Conservation (phyloP, 53 echinoderm and acorn worm species). For the Crossaster papposus region DNA sequence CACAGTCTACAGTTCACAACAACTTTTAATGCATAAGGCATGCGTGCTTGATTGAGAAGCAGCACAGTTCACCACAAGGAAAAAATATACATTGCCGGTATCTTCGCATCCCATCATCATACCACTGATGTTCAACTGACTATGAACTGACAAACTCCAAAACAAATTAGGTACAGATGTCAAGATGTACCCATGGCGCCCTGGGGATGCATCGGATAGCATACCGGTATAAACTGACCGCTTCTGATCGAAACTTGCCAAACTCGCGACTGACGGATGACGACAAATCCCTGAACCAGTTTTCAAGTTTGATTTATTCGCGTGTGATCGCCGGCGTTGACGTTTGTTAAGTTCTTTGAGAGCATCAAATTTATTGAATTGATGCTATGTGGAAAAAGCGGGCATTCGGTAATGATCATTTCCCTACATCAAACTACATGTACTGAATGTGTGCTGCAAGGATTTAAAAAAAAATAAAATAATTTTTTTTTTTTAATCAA, state of each 20-base stretch:
- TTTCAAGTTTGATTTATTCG: not conserved
- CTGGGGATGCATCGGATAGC: not conserved
- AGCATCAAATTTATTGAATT: not conserved
- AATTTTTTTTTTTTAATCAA: too few relatives aligned
- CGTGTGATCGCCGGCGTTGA: not conserved
- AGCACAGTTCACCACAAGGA: not conserved
- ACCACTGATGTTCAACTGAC: too few relatives aligned
- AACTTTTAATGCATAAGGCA: not conserved
- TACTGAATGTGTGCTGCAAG: not conserved
- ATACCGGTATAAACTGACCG: not conserved
- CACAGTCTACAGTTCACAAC: too few relatives aligned
- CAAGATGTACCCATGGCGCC: not conserved
- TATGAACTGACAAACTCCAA: not conserved
- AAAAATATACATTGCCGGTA: not conserved
- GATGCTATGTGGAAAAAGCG: not conserved
- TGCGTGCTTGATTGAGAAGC: not conserved
- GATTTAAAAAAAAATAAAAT: too few relatives aligned
- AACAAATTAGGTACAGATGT: conserved; percentile 13
- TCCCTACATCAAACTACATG: not conserved
- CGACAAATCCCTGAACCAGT: not conserved
- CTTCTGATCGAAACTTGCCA: not conserved
- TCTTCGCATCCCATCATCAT: not conserved
- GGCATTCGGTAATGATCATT: not conserved
- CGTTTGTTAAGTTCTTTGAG: not conserved
- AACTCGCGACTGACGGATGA: not conserved